Percentiles rank a stretch among this genome's conserved stretches.
phyloP scores from a whole-genome alignment of 2,888 invertebrate species.

The Volucella zonaria region DNA sequence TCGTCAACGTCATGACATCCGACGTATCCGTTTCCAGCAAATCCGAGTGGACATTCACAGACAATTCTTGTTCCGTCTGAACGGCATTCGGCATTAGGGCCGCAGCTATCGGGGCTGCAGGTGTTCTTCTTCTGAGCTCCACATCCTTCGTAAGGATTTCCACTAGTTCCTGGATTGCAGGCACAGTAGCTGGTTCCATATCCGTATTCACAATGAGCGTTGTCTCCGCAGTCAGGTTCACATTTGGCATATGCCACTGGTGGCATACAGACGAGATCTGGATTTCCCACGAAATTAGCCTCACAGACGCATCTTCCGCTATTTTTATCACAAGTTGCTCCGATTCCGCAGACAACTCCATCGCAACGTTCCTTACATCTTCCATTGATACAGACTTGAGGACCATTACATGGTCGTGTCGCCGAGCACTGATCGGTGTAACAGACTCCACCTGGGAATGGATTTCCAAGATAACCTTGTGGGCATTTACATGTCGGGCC shows the following conservation, averaged over 20 bases:
- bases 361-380: slow-evolving; percentile 95
- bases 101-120: slow-evolving; percentile 89
- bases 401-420: slow-evolving; percentile 89
- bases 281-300: slow-evolving; percentile 93
- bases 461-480: slow-evolving; percentile 93
- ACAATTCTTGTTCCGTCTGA: slow-evolving; percentile 89
- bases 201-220: slow-evolving; percentile 94
- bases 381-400: slow-evolving; percentile 92
- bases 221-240: slow-evolving; percentile 90
- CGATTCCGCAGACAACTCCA: slow-evolving; percentile 93
- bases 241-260: slow-evolving; percentile 91
- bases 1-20: slow-evolving; percentile 93
- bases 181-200: slow-evolving; percentile 88
- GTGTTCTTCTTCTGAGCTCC: slow-evolving; percentile 87
- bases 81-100: slow-evolving; percentile 90
- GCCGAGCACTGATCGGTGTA: slow-evolving; percentile 91
- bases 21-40: slow-evolving; percentile 93
- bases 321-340: slow-evolving; percentile 91
- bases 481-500: slow-evolving; percentile 95
- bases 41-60: slow-evolving; percentile 92
- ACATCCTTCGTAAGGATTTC: slow-evolving; percentile 94
- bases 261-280: slow-evolving; percentile 94
- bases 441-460: slow-evolving; percentile 95
- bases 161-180: slow-evolving; percentile 91
- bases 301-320: slow-evolving; percentile 94